phyloP scores from a whole-genome alignment of 1,140 invertebrate species.

The Littorina saxatilis region DNA sequence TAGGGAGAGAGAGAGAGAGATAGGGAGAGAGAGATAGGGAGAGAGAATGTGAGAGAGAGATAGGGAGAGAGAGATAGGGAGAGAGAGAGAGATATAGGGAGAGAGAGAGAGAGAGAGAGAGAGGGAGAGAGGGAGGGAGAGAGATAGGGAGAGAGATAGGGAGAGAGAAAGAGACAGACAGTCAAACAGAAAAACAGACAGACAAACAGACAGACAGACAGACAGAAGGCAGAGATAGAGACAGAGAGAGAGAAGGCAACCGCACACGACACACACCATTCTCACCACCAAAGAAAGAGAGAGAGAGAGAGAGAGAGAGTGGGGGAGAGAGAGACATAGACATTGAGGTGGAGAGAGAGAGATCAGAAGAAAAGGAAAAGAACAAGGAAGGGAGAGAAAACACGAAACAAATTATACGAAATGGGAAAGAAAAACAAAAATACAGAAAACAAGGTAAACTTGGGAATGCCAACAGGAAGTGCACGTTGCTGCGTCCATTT shows the following conservation, averaged over 20 bases:
- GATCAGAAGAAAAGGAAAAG: constrained; percentile 10
- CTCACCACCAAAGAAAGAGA: neutral
- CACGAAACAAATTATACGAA: neutral
- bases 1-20: too few relatives aligned
- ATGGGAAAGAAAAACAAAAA: neutral
- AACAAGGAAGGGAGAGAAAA: constrained; percentile 2
- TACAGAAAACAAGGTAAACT: constrained; percentile 3
- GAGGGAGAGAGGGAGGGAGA: constrained; percentile 2
- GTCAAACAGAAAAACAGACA: too few relatives aligned
- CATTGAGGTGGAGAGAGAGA: constrained; percentile 33
- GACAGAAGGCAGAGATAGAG: constrained; percentile 15
- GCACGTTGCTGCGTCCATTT: too few relatives aligned
- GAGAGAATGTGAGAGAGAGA: too few relatives aligned
- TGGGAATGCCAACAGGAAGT: too few relatives aligned
- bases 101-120: neutral
- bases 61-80: constrained; percentile 13
- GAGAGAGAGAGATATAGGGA: neutral
- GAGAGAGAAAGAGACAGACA: neutral
- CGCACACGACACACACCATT: too few relatives aligned
- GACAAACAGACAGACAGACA: constrained; percentile 12
- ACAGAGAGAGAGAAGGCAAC: constrained; percentile 19
- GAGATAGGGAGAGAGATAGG: constrained; percentile 15
- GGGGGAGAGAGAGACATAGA: constrained; percentile 19
- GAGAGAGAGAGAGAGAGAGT: constrained; percentile 18
- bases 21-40: too few relatives aligned